These are phyloP conservation scores for Caenorhabditis remanei DNA, from an alignment of 1,140 invertebrate genomes.

Conservation along the genomic window DNA sequence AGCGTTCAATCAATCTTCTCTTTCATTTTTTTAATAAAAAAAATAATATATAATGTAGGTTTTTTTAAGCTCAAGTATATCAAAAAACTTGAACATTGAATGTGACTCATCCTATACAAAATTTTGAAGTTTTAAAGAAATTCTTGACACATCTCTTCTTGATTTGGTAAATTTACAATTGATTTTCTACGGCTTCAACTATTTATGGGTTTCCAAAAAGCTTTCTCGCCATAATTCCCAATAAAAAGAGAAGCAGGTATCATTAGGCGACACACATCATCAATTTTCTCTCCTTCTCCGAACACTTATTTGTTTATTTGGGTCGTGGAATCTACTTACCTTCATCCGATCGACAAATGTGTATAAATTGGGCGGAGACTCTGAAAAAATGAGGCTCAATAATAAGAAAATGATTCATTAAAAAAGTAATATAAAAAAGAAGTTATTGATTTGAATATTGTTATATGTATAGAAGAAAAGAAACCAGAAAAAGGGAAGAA, in stretches of 20 bases:
- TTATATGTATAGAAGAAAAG: neutral
- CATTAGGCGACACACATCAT: slow-evolving; percentile 13
- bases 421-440: neutral
- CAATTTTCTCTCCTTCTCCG: neutral
- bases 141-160: too few species aligned
- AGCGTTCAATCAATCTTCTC: too few species aligned
- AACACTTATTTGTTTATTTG: slow-evolving; percentile 39
- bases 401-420: neutral
- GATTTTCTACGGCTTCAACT: too few species aligned
- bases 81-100: too few species aligned
- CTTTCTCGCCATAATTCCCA: neutral
- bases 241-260: neutral
- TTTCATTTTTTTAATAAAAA: too few species aligned
- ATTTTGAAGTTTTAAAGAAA: too few species aligned
- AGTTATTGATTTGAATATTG: slow-evolving; percentile 17
- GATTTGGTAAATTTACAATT: too few species aligned
- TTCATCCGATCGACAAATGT: neutral
- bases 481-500: neutral
- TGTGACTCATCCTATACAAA: too few species aligned
- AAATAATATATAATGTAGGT: too few species aligned
- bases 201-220: too few species aligned
- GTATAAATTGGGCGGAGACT: neutral
- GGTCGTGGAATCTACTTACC: slow-evolving; percentile 21
- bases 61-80: too few species aligned
- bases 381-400: neutral